Conservation (phyloP, 2,797 vertebrate genomes). For the Buphagus erythrorhynchus region DNA sequence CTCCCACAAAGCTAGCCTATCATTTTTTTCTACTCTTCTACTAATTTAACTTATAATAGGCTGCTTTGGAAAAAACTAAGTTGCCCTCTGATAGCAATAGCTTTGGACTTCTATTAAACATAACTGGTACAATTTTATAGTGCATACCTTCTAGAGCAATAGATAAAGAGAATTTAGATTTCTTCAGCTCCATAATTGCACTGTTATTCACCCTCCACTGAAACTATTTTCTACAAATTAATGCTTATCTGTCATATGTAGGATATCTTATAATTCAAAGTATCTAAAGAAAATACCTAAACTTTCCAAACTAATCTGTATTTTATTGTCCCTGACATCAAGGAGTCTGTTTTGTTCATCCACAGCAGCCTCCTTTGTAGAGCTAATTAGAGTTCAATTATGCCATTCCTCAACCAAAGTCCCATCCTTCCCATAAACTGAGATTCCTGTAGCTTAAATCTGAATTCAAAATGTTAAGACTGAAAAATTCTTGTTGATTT, state of each 20-base stretch:
- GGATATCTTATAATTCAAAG: background rate
- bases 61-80: background rate
- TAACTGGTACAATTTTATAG: background rate
- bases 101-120: background rate
- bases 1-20: background rate
- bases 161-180: background rate
- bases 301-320: background rate
- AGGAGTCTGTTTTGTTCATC: background rate
- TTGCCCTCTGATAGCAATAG: background rate
- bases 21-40: background rate
- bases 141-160: background rate
- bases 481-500: background rate
- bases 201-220: background rate
- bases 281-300: background rate
- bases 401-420: background rate
- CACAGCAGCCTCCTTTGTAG: background rate
- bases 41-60: background rate
- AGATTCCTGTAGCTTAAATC: background rate
- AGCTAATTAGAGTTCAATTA: background rate
- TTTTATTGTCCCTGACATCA: background rate
- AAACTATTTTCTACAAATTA: background rate
- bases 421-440: background rate
- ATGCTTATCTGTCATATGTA: background rate
- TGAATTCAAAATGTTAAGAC: background rate
- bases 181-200: background rate